Base-by-base conservation (phyloP, 2,797 vertebrate genomes). In the Gymnothorax reevesii region DNA sequence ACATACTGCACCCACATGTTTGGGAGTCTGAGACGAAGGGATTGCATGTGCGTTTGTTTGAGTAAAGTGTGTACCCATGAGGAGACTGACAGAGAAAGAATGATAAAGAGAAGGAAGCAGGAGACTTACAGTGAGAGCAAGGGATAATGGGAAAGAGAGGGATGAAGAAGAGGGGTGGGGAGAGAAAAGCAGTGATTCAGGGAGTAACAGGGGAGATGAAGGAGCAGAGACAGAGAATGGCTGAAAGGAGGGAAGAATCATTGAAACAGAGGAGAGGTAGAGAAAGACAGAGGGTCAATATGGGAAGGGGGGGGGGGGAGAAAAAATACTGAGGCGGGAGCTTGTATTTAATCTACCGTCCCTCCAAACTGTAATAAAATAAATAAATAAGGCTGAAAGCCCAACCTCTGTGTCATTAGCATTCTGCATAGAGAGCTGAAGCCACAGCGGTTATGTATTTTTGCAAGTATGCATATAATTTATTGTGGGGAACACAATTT, bases 401-500 rank as follows among this genome's bases (percentile, higher is more conserved):
- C 92, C 93, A 89, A 90, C 91, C 91, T 90, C 85, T 90, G 87
- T 89, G 94, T 97, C 97, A 98, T 99, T 98, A 98, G 97, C 96
- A 98, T 98, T 97, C 97, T 88, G 91, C 89, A 96, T 94, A 95
- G 97, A 96, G 96, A 92, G 94, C 96, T 95, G 95, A 94, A 97
- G 95, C 95, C 94, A 96, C 95, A 96, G 97, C 96, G 96, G 97
- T 98, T 98, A 97, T 97, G 97, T 98, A 97, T 98, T 98, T 97
- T 98, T 98, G 97, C 98, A 99, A 99, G 97, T 98, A 98, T 98
- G 98, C 97, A 99, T 98, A 98, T 99, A 98, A 99, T 99, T 99
- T 99, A 99, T 98, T 98, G 97, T 98, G 97, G 96, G 97, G 97
- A 98, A 99, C 97, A 98, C 97, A 98, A 99, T 99, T 99, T 99